Evolutionary conservation across 2,888 invertebrate genomes (phyloP).

Genomic region (Hydriomena furcata): DNA sequence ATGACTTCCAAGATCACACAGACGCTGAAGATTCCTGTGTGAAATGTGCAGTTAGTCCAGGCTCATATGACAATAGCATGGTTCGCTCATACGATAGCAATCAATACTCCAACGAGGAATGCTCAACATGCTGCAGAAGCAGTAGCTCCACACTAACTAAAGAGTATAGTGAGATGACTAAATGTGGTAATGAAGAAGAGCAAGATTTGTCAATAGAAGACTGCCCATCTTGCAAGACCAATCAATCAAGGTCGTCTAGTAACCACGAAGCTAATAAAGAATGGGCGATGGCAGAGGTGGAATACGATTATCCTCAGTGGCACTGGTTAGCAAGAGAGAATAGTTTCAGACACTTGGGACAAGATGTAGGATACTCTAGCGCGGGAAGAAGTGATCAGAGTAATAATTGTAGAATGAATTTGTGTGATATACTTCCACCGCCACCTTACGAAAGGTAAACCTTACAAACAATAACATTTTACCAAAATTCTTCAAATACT

Average conservation of each 20-base stretch:
- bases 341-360: slow-evolving; percentile 68
- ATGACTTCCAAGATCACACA: slow-evolving; percentile 67
- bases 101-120: slow-evolving; percentile 77
- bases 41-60: slow-evolving; percentile 81
- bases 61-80: slow-evolving; percentile 82
- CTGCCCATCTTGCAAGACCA: slow-evolving; percentile 76
- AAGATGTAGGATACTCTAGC: slow-evolving; percentile 61
- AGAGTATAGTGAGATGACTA: slow-evolving; percentile 79
- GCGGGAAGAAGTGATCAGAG: slow-evolving; percentile 66
- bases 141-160: slow-evolving; percentile 76
- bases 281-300: slow-evolving; percentile 75
- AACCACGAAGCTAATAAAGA: slow-evolving; percentile 73
- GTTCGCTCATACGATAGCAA: slow-evolving; percentile 74
- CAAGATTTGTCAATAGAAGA: slow-evolving; percentile 76
- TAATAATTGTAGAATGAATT: slow-evolving; percentile 74
- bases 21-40: slow-evolving; percentile 81
- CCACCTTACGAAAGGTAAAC: slow-evolving; percentile 78
- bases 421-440: slow-evolving; percentile 74
- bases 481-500: background rate
- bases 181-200: slow-evolving; percentile 68
- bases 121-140: slow-evolving; percentile 76
- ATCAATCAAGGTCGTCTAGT: slow-evolving; percentile 74
- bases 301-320: slow-evolving; percentile 80
- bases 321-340: slow-evolving; percentile 77
- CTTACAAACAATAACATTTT: background rate